Conservation (phyloP, 2,797 vertebrate species). For the Lepus oiostolus region DNA sequence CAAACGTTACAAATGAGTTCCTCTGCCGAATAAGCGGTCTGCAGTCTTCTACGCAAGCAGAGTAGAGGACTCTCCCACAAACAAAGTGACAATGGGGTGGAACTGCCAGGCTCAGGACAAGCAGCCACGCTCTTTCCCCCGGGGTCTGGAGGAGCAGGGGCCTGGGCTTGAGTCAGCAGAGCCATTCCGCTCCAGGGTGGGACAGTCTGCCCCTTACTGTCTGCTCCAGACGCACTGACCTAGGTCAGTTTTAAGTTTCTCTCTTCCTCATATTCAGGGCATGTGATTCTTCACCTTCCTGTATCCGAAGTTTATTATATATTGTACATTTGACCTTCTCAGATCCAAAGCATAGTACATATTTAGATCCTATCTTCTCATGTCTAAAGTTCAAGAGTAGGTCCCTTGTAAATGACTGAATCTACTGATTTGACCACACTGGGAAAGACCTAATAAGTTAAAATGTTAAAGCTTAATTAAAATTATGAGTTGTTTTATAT, state of each 20-base stretch:
- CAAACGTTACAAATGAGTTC: neutral
- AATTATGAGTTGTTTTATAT: neutral
- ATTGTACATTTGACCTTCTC: no score
- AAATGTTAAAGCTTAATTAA: conserved; percentile 26
- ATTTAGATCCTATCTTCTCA: neutral
- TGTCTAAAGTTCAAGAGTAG: neutral
- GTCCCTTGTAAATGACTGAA: neutral
- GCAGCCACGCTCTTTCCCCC: neutral
- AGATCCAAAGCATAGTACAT: no score
- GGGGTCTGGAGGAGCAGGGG: neutral
- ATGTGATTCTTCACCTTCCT: neutral
- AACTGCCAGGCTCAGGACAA: neutral
- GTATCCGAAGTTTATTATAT: no score
- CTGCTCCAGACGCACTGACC: neutral
- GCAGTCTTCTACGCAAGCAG: neutral
- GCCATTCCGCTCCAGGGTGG: no score
- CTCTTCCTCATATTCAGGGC: neutral
- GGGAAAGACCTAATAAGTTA: neutral
- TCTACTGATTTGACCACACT: neutral
- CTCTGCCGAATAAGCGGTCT: neutral
- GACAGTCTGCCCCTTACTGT: no score
- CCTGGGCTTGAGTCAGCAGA: no score
- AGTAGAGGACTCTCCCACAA: neutral
- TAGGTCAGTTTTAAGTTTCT: neutral
- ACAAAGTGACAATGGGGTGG: neutral